A percentile compares a stretch with the other conserved stretches of the same genome.
Conservation (phyloP, 2,113 vertebrate genomes). For the Platysternon megacephalum region DNA sequence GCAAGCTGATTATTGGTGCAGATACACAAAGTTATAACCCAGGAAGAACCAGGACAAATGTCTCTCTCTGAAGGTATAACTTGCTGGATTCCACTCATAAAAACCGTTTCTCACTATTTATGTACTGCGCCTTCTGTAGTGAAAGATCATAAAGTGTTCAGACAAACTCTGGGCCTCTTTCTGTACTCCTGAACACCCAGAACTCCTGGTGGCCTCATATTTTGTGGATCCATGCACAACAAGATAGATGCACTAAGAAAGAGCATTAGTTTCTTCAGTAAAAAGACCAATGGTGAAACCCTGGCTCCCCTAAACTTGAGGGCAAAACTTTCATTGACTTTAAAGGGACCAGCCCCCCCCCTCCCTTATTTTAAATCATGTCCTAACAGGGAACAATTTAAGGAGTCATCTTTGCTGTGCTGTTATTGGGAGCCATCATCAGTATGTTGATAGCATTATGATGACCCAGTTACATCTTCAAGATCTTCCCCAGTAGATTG, state of each 20-base stretch:
- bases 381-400: neutral
- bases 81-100: neutral
- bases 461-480: neutral
- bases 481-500: neutral
- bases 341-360: neutral
- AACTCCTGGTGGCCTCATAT: neutral
- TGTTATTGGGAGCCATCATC: neutral
- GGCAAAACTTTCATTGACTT: neutral
- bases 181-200: neutral
- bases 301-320: neutral
- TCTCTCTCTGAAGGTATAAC: neutral
- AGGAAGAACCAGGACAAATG: neutral
- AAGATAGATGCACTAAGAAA: neutral
- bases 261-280: neutral
- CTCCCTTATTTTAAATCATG: neutral
- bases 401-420: neutral
- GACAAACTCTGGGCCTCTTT: neutral
- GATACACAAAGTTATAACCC: neutral
- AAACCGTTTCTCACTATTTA: neutral
- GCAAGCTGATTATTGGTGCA: neutral
- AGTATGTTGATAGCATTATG: neutral
- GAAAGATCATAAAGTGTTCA: fast-evolving
- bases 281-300: neutral
- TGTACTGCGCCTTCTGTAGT: fast-evolving
- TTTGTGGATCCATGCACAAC: neutral